A percentile compares a stretch with the other conserved stretches of the same genome.
phyloP scores from a whole-genome alignment of 2,797 vertebrate genomes.

The Lepilemur septentrionalis region DNA sequence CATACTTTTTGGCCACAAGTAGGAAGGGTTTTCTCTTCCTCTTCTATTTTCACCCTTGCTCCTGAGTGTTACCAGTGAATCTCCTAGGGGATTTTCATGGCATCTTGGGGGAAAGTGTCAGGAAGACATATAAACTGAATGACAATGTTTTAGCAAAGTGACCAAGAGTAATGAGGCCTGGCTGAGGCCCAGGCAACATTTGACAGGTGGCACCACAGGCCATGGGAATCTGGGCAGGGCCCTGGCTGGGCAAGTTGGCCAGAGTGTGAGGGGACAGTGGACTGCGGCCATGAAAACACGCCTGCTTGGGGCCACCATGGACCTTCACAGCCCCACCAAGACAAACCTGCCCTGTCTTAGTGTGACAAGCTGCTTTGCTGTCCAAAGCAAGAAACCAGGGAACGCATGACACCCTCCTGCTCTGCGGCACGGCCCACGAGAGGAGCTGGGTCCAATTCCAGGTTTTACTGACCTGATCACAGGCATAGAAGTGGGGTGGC shows the following conservation, averaged over 20 bases:
- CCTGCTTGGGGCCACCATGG: not conserved
- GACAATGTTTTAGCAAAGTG: not conserved
- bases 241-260: accelerated
- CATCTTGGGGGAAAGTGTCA: not conserved
- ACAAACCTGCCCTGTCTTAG: not conserved
- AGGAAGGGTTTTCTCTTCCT: not conserved
- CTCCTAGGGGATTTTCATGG: not conserved
- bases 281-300: not conserved
- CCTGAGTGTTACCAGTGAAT: not conserved
- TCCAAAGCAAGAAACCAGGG: not conserved
- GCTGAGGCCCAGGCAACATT: not conserved
- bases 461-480: not conserved
- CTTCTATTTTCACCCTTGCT: not conserved
- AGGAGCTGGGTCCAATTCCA: not conserved
- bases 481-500: not conserved
- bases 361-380: not conserved
- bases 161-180: not conserved
- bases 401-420: accelerated
- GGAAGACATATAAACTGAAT: not conserved
- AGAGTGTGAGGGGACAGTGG: accelerated
- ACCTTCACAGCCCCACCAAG: not conserved
- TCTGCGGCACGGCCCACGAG: accelerated
- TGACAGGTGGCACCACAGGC: not conserved
- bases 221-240: not conserved
- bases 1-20: not conserved